Percentiles rank a stretch among this genome's conserved stretches.
phyloP scores from a whole-genome alignment of 2,888 invertebrate species.

The Lamellibrachia columna region DNA sequence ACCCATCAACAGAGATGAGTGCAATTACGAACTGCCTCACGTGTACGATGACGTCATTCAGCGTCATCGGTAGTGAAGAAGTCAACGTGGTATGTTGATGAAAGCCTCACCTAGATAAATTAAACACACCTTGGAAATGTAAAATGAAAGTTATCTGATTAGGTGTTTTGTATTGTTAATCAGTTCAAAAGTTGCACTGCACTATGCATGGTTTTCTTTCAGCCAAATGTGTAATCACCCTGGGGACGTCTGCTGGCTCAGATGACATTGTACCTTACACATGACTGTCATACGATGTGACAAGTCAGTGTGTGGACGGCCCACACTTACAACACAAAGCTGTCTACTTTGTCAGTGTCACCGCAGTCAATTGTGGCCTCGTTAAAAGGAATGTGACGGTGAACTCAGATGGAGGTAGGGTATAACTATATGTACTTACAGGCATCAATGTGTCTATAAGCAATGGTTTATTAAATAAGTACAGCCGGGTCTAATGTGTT shows the following conservation, averaged over 20 bases:
- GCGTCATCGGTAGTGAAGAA: too few species aligned
- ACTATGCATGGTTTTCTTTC: neutral
- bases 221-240: neutral
- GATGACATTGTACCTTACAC: neutral
- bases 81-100: too few species aligned
- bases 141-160: too few species aligned
- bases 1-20: too few species aligned
- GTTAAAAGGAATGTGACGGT: conserved; percentile 25
- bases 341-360: conserved; percentile 1
- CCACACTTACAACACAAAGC: neutral
- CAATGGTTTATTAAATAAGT: neutral
- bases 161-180: neutral
- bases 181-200: neutral
- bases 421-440: neutral
- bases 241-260: neutral
- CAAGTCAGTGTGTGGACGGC: neutral
- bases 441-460: neutral
- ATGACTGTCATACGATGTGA: neutral
- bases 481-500: too few species aligned
- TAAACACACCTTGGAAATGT: too few species aligned
- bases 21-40: too few species aligned
- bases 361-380: conserved; percentile 27
- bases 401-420: conserved; percentile 27
- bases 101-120: too few species aligned
- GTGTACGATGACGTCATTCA: too few species aligned